Base-by-base conservation (phyloP, 1,140 invertebrate genomes). In the Metopolophium dirhodum region DNA sequence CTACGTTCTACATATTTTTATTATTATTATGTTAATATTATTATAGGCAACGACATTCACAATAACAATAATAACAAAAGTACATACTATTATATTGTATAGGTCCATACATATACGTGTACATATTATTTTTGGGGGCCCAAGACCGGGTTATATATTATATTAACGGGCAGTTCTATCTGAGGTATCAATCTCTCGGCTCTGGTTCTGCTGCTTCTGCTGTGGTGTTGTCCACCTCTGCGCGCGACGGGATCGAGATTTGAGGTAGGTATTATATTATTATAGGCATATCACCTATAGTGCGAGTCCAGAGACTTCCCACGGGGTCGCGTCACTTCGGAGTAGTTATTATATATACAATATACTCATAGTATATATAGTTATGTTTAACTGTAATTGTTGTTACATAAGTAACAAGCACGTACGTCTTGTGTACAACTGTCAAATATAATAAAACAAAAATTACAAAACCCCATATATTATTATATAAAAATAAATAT, bases 291-390 rank as follows among this genome's bases (percentile, higher is more conserved):
- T 85, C 22, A 23, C 83, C 37, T 37, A 37, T 37, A 45, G 83
- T 41, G 41, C 23, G 37, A 37, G n/a, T 85, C 14, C n/a, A n/a
- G 9, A 26, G 37, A 26, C 82, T 88, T 89, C 87, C 87, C 87
- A 89, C 87, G 87, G 87, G 49, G 87, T 89, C 87, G 49, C 87
- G 51, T 89, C 87, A 89, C 87, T 57, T 89, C 51, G 22, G 35
- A 51, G 87, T 35, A 54, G 51, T 51, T 41, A 41, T 47, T 9
- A 89, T 37, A n/a, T 35, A 57, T 37, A 7, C 41, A 41, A 49
- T 30, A 49, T 18, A 61, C 57, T 61, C 57, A 30, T 2, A 11
- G 7, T 22, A 82, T 82, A 7, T 82, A 22, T 82, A 20, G 1
- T 7, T 82, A 30, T 68, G 7, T 61, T 7, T 68, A 30, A 0